Percentiles rank a stretch among this genome's conserved stretches.
Evolutionary conservation across 2,113 vertebrate genomes (phyloP).

Genomic region (Taxidea taxus): DNA sequence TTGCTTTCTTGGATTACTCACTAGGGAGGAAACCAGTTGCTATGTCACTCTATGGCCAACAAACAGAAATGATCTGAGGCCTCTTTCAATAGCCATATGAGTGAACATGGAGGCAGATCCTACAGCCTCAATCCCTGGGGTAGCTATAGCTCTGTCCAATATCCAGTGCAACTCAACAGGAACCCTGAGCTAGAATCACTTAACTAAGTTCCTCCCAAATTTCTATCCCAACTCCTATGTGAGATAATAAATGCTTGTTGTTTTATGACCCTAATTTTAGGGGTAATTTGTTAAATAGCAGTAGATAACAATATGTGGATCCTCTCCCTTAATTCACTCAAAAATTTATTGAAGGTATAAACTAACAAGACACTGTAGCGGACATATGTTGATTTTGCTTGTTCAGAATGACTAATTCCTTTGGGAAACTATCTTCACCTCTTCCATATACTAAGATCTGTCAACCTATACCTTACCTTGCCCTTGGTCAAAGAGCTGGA

Average conservation of each 20-base stretch:
- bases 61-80: neutral
- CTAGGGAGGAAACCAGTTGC: neutral
- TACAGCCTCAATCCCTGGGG: neutral
- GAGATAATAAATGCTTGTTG: neutral
- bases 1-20: neutral
- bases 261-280: neutral
- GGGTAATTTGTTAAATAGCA: neutral
- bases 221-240: neutral
- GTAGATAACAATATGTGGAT: neutral
- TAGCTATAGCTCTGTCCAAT: neutral
- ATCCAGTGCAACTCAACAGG: neutral
- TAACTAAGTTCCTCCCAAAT: constrained; percentile 1
- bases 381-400: neutral
- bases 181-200: neutral
- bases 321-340: neutral
- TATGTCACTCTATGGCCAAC: neutral
- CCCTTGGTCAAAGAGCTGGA: neutral
- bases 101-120: neutral
- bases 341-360: neutral
- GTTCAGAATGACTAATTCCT: neutral
- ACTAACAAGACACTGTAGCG: neutral
- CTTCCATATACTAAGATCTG: neutral
- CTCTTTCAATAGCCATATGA: neutral
- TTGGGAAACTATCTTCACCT: neutral
- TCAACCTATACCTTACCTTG: neutral